A percentile compares a stretch with the other conserved stretches of the same genome.
Conservation (phyloP, 2,888 invertebrate species). For the Gerris lacustris region DNA sequence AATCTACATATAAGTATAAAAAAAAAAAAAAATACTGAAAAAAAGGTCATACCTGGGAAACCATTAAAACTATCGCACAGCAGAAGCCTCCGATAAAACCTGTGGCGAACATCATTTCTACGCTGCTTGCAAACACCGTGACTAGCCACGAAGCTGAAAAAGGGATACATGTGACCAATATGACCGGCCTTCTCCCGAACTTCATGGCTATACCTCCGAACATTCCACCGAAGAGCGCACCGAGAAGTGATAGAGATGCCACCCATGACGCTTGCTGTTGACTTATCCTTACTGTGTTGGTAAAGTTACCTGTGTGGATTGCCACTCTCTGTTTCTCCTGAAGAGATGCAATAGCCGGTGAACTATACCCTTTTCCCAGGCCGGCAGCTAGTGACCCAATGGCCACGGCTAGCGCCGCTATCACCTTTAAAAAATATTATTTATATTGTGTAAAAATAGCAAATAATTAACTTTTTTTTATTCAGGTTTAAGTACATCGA, state of each 20-base stretch:
- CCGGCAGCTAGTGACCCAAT: slow-evolving; percentile 69
- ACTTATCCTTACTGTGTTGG: slow-evolving; percentile 27
- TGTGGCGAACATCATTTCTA: slow-evolving; percentile 68
- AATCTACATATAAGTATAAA: neutral
- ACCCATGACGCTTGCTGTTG: slow-evolving; percentile 67
- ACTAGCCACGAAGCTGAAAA: slow-evolving; percentile 69
- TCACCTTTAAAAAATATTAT: slow-evolving; percentile 43
- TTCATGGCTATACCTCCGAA: slow-evolving; percentile 66
- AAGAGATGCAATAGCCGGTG: slow-evolving; percentile 66
- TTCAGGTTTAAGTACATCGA: too few relatives aligned
- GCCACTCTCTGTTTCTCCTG: slow-evolving; percentile 46
- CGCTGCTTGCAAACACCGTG: slow-evolving; percentile 63
- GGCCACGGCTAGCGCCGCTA: slow-evolving; percentile 65
- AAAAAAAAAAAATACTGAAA: neutral
- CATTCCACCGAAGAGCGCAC: slow-evolving; percentile 67
- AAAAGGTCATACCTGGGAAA: slow-evolving; percentile 48
- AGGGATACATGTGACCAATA: slow-evolving; percentile 60
- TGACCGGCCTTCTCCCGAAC: slow-evolving; percentile 55
- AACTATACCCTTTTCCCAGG: slow-evolving; percentile 69
- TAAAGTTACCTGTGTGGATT: slow-evolving; percentile 32
- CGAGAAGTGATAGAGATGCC: slow-evolving; percentile 63
- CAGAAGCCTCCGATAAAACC: slow-evolving; percentile 76
- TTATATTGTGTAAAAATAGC: neutral
- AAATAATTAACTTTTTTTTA: neutral
- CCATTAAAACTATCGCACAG: slow-evolving; percentile 62